Conservation (phyloP, 2,888 invertebrate genomes). For the Habrosyne pyritoides region DNA sequence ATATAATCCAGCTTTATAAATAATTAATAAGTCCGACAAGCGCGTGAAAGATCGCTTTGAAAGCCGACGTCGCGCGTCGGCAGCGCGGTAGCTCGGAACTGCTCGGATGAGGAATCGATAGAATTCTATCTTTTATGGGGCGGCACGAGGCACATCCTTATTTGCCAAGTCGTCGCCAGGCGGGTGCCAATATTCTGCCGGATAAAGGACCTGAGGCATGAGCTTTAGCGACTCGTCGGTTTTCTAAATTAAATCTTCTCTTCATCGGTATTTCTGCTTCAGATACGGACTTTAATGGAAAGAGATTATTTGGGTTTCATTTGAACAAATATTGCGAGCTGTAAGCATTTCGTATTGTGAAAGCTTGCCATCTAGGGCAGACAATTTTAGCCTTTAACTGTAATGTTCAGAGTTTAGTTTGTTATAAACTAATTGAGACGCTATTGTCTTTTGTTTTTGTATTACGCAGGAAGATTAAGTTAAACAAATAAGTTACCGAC, state of each 20-base stretch:
- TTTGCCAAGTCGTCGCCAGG: slow-evolving; percentile 33
- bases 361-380: too few species aligned
- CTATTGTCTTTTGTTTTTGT: too few species aligned
- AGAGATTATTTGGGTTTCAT: too few species aligned
- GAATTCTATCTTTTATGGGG: slow-evolving; percentile 4
- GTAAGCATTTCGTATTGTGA: too few species aligned
- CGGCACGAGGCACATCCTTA: slow-evolving; percentile 30
- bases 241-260: not conserved
- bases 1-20: too few species aligned
- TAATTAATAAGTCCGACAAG: not conserved
- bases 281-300: not conserved
- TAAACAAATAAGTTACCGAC: too few species aligned
- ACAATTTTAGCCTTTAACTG: too few species aligned
- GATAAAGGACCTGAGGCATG: not conserved
- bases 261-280: too few species aligned
- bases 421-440: too few species aligned
- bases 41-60: not conserved
- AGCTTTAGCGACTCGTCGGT: not conserved
- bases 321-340: too few species aligned
- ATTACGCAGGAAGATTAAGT: too few species aligned
- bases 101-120: not conserved
- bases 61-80: not conserved
- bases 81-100: not conserved
- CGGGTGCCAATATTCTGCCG: slow-evolving; percentile 14
- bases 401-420: too few species aligned